Evolutionary conservation across 2,888 invertebrate genomes (phyloP).

Genomic region (Choreutis nemorana): DNA sequence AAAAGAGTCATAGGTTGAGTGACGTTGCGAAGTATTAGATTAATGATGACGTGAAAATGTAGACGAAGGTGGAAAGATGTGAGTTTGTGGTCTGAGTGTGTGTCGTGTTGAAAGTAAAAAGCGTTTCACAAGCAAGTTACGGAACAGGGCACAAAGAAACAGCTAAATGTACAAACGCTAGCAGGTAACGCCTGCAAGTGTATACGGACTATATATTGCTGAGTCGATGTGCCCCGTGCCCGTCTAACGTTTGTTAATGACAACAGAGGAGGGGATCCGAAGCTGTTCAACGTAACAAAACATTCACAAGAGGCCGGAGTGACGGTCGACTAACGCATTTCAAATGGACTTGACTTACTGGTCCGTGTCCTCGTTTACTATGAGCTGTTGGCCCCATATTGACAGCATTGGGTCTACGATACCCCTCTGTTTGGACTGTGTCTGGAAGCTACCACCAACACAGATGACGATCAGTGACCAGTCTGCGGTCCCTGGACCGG

Average conservation of each 20-base stretch:
- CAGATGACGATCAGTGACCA: constrained; percentile 40
- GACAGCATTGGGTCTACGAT: constrained; percentile 98
- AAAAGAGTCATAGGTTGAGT: too few species aligned
- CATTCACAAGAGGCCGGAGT: constrained; percentile 43
- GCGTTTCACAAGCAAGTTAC: too few species aligned
- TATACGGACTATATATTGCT: neutral
- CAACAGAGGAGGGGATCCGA: constrained; percentile 28
- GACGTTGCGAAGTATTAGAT: too few species aligned
- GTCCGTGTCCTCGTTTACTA: constrained; percentile 96
- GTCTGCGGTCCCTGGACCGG: constrained; percentile 11
- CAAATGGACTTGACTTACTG: constrained; percentile 79
- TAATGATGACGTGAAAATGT: too few species aligned
- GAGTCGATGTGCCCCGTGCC: constrained; percentile 29
- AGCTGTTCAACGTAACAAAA: constrained; percentile 37
- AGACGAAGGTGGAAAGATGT: neutral
- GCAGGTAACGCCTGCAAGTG: too few species aligned
- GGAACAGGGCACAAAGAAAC: too few species aligned
- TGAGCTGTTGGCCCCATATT: constrained; percentile 98
- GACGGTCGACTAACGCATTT: constrained; percentile 39
- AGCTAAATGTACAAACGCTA: too few species aligned
- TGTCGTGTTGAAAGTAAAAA: constrained; percentile 11
- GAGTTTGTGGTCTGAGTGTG: neutral
- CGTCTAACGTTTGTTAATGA: constrained; percentile 19
- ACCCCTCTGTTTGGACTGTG: constrained; percentile 92
- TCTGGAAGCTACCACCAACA: constrained; percentile 78